Evolutionary conservation across 35 echinoderm and acorn worm species (phyloP).

Genomic region (Nesometra sesokonis): DNA sequence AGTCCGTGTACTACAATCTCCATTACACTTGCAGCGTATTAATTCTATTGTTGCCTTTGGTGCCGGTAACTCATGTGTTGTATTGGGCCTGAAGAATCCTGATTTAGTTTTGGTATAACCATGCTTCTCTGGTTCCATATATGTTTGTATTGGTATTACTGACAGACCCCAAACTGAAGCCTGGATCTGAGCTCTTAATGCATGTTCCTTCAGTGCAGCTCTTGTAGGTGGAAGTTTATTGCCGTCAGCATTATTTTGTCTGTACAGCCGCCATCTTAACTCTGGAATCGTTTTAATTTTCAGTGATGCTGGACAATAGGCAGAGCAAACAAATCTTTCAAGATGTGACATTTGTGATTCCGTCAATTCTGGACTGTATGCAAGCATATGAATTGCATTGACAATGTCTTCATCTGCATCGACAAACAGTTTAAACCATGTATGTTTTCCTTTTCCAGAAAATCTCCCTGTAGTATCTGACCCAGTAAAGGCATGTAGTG

Average conservation of each 20-base stretch:
- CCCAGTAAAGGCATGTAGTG: constrained; percentile 2
- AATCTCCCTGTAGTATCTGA: neutral
- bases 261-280: neutral
- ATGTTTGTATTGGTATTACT: neutral
- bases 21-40: neutral
- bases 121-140: constrained; percentile 1
- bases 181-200: constrained; percentile 1
- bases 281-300: neutral
- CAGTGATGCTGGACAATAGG: neutral
- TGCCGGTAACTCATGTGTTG: neutral
- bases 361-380: neutral
- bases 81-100: neutral
- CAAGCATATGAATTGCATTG: neutral
- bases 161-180: neutral
- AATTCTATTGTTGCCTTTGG: constrained; percentile 4
- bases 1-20: neutral
- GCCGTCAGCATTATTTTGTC: neutral
- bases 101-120: neutral
- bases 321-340: neutral
- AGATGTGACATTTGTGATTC: neutral
- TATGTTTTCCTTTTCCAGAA: neutral
- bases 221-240: constrained; percentile 9
- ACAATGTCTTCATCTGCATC: neutral
- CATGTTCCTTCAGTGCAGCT: neutral
- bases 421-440: neutral